A percentile compares a stretch with the other conserved stretches of the same genome.
These are phyloP conservation scores for Drosophila longiperda DNA, from an alignment of 2,888 invertebrate genomes.

Conservation along the genomic window DNA sequence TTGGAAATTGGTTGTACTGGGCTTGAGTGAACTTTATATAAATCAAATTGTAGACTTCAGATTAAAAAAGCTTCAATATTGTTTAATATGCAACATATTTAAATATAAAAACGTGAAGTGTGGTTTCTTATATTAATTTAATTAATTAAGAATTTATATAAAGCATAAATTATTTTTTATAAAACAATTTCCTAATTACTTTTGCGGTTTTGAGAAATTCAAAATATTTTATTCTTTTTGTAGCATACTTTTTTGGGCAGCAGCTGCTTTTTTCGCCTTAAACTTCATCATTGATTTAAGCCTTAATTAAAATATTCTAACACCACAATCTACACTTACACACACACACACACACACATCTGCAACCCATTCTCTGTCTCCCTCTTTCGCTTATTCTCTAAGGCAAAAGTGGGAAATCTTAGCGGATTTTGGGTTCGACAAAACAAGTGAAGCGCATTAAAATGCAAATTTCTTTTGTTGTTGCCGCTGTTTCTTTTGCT, in stretches of 20 bases:
- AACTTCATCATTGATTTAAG: constrained; percentile 37
- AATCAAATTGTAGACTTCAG: neutral
- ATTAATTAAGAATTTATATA: neutral
- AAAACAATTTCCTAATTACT: neutral
- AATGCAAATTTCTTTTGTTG: constrained; percentile 72
- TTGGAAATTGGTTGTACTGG: neutral
- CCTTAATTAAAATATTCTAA: constrained; percentile 38
- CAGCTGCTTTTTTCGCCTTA: constrained; percentile 33
- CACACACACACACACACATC: constrained; percentile 1
- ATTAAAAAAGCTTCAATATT: neutral
- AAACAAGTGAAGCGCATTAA: constrained; percentile 81
- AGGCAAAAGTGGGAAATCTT: constrained; percentile 45
- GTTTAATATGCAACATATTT: neutral
- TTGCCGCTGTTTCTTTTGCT: constrained; percentile 27
- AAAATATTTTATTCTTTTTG: neutral
- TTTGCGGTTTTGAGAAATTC: neutral
- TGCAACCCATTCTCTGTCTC: constrained; percentile 5
- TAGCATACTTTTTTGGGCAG: constrained; percentile 32
- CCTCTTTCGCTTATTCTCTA: constrained; percentile 1
- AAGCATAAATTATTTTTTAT: neutral
- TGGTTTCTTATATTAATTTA: neutral
- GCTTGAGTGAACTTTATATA: neutral
- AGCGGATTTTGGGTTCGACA: constrained; percentile 43
- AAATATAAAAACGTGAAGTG: too few relatives aligned
- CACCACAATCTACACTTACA: constrained; percentile 10